These are phyloP conservation scores for Palythoa caribaeorum DNA, from an alignment of 92 coral and sea anemone species.

Conservation along the genomic window DNA sequence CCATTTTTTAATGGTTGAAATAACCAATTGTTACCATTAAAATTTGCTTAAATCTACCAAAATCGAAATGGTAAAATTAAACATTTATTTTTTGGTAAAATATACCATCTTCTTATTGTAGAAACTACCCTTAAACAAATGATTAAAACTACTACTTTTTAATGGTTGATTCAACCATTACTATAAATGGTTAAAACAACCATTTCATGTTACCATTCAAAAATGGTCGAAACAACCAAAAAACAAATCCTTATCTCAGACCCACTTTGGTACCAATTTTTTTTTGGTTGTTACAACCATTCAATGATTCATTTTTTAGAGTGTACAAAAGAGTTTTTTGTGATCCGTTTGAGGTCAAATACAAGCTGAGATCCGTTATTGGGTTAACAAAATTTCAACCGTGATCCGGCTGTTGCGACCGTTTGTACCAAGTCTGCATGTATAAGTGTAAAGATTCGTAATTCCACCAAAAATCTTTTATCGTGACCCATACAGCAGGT, in stretches of 20 bases:
- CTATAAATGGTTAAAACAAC: too few species aligned
- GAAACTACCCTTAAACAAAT: slow-evolving; percentile 9
- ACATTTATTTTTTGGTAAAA: background rate
- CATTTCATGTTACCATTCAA: too few species aligned
- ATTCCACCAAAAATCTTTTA: too few species aligned
- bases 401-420: too few species aligned
- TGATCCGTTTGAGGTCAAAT: too few species aligned
- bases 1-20: slow-evolving; percentile 13
- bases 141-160: background rate
- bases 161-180: slow-evolving; percentile 6
- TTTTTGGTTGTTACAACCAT: background rate
- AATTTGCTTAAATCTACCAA: background rate
- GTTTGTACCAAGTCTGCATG: too few species aligned
- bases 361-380: too few species aligned
- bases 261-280: background rate
- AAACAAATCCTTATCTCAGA: background rate
- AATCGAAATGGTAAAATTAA: background rate
- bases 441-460: too few species aligned
- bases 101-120: background rate
- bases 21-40: background rate
- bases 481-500: too few species aligned
- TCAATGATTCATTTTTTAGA: background rate
- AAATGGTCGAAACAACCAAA: too few species aligned
- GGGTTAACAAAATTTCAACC: too few species aligned
- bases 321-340: background rate